These are phyloP conservation scores for Sphaerophoria rueppellii DNA, from an alignment of 2,888 invertebrate species.

Conservation along the genomic window DNA sequence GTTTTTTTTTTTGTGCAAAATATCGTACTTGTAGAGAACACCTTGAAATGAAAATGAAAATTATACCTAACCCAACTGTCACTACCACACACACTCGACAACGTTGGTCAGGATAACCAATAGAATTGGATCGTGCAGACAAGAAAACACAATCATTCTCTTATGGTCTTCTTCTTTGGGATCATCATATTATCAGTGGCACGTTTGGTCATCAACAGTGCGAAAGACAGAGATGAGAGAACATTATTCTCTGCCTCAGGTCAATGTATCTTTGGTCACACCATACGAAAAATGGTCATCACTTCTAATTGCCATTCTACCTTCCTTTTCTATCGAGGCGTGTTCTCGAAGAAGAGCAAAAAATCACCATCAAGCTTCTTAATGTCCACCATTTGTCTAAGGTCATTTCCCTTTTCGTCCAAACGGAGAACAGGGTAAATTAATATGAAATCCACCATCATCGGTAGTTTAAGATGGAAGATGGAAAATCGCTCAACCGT, in stretches of 20 bases:
- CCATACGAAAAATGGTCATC: conserved; percentile 33
- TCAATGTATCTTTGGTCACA: conserved; percentile 59
- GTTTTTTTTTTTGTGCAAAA: conserved; percentile 33
- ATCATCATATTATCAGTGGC: conserved; percentile 45
- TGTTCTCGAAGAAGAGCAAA: conserved; percentile 41
- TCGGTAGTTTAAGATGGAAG: conserved; percentile 32
- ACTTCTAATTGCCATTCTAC: conserved; percentile 50
- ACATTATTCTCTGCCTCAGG: conserved; percentile 33
- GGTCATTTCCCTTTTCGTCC: conserved; percentile 51
- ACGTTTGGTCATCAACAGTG: conserved; percentile 21
- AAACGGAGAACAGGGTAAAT: conserved; percentile 21
- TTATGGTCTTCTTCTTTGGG: conserved; percentile 25
- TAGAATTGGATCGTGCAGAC: conserved; percentile 27
- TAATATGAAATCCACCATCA: conserved; percentile 28
- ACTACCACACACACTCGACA: conserved; percentile 14
- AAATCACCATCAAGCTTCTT: conserved; percentile 12
- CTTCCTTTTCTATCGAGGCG: conserved; percentile 36
- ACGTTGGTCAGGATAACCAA: conserved; percentile 46
- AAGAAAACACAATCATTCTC: conserved; percentile 25
- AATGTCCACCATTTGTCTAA: conserved; percentile 58
- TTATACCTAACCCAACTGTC: conserved; percentile 39
- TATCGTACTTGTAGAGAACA: conserved; percentile 33
- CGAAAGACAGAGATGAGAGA: conserved; percentile 12
- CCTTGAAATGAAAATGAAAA: conserved; percentile 76
- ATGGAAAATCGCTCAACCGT: conserved; percentile 46